Conservation (phyloP, 2,797 vertebrate species). For the Pelobates cultripes region DNA sequence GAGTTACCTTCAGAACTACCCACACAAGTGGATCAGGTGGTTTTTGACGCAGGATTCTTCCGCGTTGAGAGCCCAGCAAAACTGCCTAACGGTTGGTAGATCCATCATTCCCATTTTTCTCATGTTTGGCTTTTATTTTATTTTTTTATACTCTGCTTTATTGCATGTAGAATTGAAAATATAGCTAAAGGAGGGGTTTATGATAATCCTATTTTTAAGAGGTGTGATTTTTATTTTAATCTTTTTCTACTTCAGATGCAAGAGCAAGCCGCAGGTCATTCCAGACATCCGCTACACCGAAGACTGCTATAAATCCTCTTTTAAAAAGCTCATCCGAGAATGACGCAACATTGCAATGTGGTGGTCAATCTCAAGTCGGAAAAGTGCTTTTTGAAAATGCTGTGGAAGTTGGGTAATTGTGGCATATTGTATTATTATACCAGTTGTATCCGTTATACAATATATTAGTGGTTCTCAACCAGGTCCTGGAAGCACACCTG, state of each 20-base stretch:
- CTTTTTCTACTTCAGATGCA: constrained; percentile 3
- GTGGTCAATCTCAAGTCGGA: neutral
- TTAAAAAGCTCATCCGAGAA: neutral
- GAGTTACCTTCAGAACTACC: neutral
- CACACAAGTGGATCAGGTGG: constrained; percentile 67
- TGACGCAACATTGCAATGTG: neutral
- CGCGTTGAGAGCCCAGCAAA: constrained; percentile 87
- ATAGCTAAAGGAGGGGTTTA: no score
- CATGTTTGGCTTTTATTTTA: no score
- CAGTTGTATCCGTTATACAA: no score
- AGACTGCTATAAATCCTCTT: neutral
- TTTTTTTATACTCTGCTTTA: no score
- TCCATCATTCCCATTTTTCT: no score
- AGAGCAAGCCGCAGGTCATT: neutral
- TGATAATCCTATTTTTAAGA: neutral
- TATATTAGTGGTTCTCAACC: no score
- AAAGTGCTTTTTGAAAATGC: neutral
- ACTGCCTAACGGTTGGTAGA: constrained; percentile 71
- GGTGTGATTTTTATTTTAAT: neutral
- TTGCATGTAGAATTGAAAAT: no score
- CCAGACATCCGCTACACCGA: neutral
- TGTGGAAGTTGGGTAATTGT: constrained; percentile 59
- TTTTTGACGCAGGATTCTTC: constrained; percentile 88
- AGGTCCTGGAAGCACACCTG: no score
- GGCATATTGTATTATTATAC: no score